Conservation (phyloP, 2,113 vertebrate genomes). For the Tupaia chinensis region DNA sequence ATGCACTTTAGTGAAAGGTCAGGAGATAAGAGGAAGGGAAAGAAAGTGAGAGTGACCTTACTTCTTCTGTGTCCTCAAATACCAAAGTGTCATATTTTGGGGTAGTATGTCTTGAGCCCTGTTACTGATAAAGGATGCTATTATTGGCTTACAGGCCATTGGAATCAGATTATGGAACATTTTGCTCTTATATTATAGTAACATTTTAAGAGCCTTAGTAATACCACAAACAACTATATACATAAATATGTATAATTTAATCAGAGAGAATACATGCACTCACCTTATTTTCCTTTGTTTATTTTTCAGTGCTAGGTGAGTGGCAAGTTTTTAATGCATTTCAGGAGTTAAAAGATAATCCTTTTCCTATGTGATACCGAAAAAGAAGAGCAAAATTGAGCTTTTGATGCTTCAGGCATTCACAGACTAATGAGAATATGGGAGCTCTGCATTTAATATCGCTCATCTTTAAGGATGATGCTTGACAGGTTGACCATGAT, state of each 20-base stretch:
- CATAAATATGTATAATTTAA: constrained; percentile 4
- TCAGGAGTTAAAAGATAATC: constrained; percentile 40
- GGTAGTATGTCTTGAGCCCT: neutral
- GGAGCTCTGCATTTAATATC: constrained; percentile 8
- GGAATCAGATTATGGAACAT: neutral
- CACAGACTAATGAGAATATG: neutral
- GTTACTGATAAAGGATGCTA: neutral
- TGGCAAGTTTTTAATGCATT: constrained; percentile 15
- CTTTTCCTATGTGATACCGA: constrained; percentile 8
- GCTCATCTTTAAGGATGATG: constrained; percentile 18
- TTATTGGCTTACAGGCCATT: neutral
- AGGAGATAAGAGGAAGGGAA: neutral
- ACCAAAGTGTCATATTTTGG: neutral
- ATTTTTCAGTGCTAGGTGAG: neutral
- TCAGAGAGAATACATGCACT: neutral
- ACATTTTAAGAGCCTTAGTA: neutral
- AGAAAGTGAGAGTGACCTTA: neutral
- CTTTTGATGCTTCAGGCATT: neutral
- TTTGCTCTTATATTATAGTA: constrained; percentile 19
- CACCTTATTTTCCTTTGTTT: neutral
- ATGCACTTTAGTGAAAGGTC: neutral
- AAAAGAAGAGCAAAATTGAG: constrained; percentile 50
- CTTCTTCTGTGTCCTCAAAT: neutral
- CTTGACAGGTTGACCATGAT: neutral
- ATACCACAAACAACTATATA: neutral